Conservation (phyloP, 2,888 invertebrate genomes). For the Sabatieria punctata region DNA sequence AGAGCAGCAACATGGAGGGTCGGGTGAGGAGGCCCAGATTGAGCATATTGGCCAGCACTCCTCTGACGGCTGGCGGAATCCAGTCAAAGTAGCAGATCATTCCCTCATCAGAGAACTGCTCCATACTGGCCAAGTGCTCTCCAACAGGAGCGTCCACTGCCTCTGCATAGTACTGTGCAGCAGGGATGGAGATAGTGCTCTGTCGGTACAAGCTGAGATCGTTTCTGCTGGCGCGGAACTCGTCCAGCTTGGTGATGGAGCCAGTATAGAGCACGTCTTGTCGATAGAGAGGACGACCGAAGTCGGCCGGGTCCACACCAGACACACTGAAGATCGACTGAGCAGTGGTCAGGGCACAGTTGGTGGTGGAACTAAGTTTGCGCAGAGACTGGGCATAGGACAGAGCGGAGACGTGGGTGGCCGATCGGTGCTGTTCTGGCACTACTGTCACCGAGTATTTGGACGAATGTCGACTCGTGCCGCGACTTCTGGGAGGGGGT, state of each 20-base stretch:
- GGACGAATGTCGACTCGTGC: no score
- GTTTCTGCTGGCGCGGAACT: constrained; percentile 68
- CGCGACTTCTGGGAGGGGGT: no score
- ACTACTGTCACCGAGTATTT: no score
- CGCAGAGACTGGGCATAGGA: no score
- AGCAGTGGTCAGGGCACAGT: no score
- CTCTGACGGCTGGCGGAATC: background rate
- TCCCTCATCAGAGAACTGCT: background rate
- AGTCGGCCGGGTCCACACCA: constrained; percentile 34
- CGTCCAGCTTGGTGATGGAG: constrained; percentile 71
- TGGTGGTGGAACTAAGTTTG: no score
- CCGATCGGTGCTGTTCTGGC: no score
- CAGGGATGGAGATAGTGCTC: constrained; percentile 70
- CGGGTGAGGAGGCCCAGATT: constrained; percentile 64
- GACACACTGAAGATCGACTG: background rate
- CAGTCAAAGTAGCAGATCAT: background rate
- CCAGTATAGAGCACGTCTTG: constrained; percentile 95
- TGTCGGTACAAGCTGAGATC: constrained; percentile 74
- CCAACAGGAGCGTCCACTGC: background rate
- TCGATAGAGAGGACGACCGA: constrained; percentile 72
- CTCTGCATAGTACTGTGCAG: constrained; percentile 23
- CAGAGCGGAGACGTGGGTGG: no score
- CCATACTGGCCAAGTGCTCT: no score
- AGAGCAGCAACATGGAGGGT: constrained; percentile 69
- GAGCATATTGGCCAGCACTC: constrained; percentile 45